phyloP scores from a whole-genome alignment of 2,113 vertebrate species.

The Pangasianodon hypophthalmus region DNA sequence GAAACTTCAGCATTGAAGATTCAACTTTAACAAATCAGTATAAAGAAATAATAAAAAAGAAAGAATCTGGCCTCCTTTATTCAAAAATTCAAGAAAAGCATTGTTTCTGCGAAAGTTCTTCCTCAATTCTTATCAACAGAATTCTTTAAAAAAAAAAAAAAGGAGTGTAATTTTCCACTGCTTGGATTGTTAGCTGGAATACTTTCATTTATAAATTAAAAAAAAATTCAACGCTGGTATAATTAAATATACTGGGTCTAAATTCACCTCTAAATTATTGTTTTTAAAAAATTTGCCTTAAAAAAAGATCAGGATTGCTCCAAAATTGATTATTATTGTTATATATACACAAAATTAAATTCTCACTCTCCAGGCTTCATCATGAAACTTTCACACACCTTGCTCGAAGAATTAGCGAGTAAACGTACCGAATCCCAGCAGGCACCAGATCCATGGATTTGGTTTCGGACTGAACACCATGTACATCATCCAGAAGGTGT shows the following conservation, averaged over 20 bases:
- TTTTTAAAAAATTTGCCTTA: background rate
- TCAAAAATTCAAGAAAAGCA: background rate
- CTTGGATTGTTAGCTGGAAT: background rate
- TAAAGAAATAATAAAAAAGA: too few species aligned
- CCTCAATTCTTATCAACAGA: background rate
- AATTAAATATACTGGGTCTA: background rate
- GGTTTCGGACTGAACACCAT: constrained; percentile 65
- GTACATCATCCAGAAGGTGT: constrained; percentile 75
- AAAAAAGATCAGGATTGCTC: background rate
- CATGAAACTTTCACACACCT: too few species aligned
- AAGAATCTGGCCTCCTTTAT: too few species aligned
- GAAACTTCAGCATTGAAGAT: too few species aligned
- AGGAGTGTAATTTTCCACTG: background rate
- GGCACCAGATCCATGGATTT: constrained; percentile 60
- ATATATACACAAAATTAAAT: background rate
- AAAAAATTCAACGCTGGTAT: too few species aligned
- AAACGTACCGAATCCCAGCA: constrained; percentile 73
- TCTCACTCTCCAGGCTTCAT: background rate
- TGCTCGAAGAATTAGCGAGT: background rate
- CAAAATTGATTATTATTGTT: background rate
- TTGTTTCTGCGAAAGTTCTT: background rate
- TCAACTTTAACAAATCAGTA: too few species aligned
- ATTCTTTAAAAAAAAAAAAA: background rate
- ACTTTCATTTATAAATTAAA: background rate
- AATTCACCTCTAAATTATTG: background rate